Evolutionary conservation across 2,888 invertebrate genomes (phyloP), one percentile per base, ranked within the genome.

Genomic region (Sacculina carcini): DNA sequence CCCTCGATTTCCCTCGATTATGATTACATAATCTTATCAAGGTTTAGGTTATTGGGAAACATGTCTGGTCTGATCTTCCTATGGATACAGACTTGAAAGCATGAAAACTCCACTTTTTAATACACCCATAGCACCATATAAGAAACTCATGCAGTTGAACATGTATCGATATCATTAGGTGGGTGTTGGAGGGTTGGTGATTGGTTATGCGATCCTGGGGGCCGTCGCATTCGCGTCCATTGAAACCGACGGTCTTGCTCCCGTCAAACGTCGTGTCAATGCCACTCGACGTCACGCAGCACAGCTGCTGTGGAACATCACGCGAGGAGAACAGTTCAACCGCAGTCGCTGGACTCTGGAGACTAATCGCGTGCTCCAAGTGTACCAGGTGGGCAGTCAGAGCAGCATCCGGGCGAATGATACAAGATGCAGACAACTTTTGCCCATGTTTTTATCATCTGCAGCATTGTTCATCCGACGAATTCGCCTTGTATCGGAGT

Each of bases 181-280:
- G 23, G 86, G 86, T 58, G 85, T 86, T 32, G 86, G 85, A 52
- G 85, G 81, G 9, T 69, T 86, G 19, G 80, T 86, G 44, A 82
- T 86, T 3, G 77, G 83, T 56, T 86, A 86, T 63, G 81, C 86
- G 28, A 76, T 86, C 51, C 74, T 84, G 29, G 86, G 86, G 0
- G 85, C 86, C 0, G 74, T 79, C 19, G 75, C 78, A 46, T 86
- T 86, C 64, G 78, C 76, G 66, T 72, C 75, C 58, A 77, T 86
- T 42, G 86, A 86, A 62, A 73, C 72, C 12, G 72, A 74, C 59
- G 63, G 64, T 44, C 64, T 62, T 46, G 58, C 60, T 19, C 61
- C 60, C 26, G 71, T 69, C 55, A 69, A 72, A 10, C 68, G 69
- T 52, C 51, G 44, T 24, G 56, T 58, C 12, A 46, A 51, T 7